A percentile compares a stretch with the other conserved stretches of the same genome.
Conservation (phyloP, 2,797 vertebrate species). For the Prunella strophiata region DNA sequence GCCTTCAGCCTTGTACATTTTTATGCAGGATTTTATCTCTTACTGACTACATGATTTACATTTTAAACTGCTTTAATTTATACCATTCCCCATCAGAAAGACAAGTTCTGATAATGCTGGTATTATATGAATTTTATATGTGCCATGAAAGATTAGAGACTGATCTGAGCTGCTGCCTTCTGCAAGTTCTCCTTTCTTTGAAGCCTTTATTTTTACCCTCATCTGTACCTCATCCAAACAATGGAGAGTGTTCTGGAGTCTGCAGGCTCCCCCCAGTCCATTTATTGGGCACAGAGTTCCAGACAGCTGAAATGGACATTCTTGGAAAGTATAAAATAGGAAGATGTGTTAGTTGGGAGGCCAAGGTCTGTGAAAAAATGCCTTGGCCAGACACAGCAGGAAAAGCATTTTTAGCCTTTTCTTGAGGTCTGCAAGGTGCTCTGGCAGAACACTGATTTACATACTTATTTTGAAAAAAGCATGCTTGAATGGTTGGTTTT, state of each 20-base stretch:
- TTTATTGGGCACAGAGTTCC: not conserved
- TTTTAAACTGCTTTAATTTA: not conserved
- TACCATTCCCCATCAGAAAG: not conserved
- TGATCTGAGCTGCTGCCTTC: not conserved
- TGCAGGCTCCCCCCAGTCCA: not conserved
- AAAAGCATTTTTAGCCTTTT: not conserved
- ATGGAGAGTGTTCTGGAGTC: fast-evolving
- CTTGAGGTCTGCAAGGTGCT: not conserved
- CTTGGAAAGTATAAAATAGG: not conserved
- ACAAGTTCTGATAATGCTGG: not conserved
- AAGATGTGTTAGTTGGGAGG: not conserved
- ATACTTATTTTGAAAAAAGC: not conserved
- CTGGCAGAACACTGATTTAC: not conserved
- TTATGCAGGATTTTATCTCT: not conserved
- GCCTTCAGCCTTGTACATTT: not conserved
- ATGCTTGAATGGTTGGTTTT: not conserved
- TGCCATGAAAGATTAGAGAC: not conserved
- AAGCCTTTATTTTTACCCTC: not conserved
- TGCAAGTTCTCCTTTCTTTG: not conserved
- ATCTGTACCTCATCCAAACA: not conserved
- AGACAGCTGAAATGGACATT: not conserved
- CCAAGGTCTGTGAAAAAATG: not conserved
- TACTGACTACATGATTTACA: not conserved
- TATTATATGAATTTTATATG: not conserved
- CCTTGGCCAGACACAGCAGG: not conserved